phyloP scores from a whole-genome alignment of 2,797 vertebrate genomes.

The Anableps anableps region DNA sequence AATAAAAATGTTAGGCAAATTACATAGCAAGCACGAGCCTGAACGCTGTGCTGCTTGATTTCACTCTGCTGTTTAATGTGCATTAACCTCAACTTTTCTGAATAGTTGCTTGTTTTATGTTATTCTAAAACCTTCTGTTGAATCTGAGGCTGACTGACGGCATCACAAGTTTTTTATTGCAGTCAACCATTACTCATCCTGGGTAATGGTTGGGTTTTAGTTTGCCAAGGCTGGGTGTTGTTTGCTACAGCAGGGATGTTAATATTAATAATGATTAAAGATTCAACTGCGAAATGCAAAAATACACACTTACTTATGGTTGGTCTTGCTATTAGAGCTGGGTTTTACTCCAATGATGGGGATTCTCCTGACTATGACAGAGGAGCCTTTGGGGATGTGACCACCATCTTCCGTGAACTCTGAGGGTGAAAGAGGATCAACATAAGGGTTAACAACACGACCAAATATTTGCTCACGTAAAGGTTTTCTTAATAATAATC shows the following conservation, averaged over 20 bases:
- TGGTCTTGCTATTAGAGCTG: constrained; percentile 88
- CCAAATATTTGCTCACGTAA: too few relatives aligned
- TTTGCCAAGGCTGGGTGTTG: constrained; percentile 5
- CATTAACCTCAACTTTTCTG: background rate
- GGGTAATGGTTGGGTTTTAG: background rate
- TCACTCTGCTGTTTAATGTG: background rate
- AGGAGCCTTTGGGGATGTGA: constrained; percentile 93
- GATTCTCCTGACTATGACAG: constrained; percentile 93
- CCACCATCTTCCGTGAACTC: constrained; percentile 91
- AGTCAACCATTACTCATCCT: background rate
- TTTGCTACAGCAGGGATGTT: background rate
- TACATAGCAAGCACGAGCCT: background rate
- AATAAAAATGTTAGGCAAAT: background rate
- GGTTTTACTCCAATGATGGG: constrained; percentile 89
- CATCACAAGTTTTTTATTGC: background rate
- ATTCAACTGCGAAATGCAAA: background rate
- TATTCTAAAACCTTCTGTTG: background rate
- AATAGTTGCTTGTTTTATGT: background rate
- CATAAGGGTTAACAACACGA: background rate
- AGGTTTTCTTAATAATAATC: too few relatives aligned
- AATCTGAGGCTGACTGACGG: constrained; percentile 17
- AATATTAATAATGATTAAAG: constrained; percentile 4
- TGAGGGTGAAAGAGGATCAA: constrained; percentile 55
- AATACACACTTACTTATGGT: constrained; percentile 77
- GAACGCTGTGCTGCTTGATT: background rate